Conservation (phyloP, 2,113 vertebrate species). For the Nothobranchius furzeri region DNA sequence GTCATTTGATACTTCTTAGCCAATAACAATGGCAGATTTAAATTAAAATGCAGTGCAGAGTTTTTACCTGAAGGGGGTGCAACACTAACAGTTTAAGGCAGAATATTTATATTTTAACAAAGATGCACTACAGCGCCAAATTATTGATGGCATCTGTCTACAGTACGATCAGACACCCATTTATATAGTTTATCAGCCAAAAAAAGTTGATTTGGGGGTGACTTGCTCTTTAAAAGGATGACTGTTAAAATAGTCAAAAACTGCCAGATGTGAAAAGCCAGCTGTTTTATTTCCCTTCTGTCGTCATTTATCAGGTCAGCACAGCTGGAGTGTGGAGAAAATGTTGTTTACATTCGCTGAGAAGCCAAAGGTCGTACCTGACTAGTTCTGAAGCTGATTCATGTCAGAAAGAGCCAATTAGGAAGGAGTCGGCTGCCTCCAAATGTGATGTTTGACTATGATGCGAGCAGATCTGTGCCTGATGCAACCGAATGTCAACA, state of each 20-base stretch:
- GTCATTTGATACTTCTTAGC: no score
- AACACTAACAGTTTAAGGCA: no score
- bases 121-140: no score
- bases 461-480: background rate
- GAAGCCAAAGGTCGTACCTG: constrained; percentile 13
- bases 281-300: background rate
- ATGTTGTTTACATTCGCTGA: background rate
- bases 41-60: no score
- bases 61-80: no score
- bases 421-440: background rate
- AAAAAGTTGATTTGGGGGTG: no score
- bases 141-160: no score
- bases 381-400: constrained; percentile 14
- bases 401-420: background rate
- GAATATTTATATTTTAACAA: no score
- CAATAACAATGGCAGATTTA: no score
- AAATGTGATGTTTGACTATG: background rate
- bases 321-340: background rate
- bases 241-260: constrained; percentile 2
- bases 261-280: background rate
- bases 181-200: no score
- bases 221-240: background rate
- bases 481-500: background rate
- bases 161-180: no score
- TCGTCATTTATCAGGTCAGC: background rate